Conservation (phyloP, 2,113 vertebrate genomes). For the Athene cunicularia region DNA sequence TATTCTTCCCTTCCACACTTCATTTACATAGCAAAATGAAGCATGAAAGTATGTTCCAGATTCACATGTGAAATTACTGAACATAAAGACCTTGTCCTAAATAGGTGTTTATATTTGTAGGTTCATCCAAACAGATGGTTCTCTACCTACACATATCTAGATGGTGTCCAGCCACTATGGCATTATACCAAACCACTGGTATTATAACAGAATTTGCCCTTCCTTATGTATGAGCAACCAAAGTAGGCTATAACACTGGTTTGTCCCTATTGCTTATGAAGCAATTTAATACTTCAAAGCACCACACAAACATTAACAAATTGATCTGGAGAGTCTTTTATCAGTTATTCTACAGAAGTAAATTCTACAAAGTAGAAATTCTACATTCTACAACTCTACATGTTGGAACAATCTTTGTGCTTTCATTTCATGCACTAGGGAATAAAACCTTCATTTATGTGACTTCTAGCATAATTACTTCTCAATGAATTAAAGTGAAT, state of each 20-base stretch:
- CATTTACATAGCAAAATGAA: constrained; percentile 30
- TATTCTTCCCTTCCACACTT: constrained; percentile 24
- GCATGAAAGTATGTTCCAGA: background rate
- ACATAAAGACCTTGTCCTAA: constrained; percentile 17
- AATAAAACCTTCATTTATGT: constrained; percentile 25
- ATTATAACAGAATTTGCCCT: background rate
- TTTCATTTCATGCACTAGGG: constrained; percentile 16
- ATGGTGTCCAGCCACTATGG: background rate
- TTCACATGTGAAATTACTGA: background rate
- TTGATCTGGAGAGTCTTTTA: background rate
- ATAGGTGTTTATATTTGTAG: constrained; percentile 36
- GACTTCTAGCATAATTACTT: constrained; percentile 49
- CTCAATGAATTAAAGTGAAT: constrained; percentile 34
- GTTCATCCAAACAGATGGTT: background rate
- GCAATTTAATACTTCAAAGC: constrained; percentile 26
- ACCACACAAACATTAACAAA: constrained; percentile 29
- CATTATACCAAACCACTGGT: background rate
- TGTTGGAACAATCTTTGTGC: background rate
- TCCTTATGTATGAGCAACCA: background rate
- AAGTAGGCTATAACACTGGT: background rate
- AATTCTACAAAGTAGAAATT: constrained; percentile 22
- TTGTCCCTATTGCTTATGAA: background rate
- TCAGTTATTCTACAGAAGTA: background rate
- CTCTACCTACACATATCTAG: background rate
- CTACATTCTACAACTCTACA: background rate